A percentile compares a stretch with the other conserved stretches of the same genome.
Evolutionary conservation across 2,113 vertebrate genomes (phyloP).

Genomic region (Cyprinodon brontotheroides): DNA sequence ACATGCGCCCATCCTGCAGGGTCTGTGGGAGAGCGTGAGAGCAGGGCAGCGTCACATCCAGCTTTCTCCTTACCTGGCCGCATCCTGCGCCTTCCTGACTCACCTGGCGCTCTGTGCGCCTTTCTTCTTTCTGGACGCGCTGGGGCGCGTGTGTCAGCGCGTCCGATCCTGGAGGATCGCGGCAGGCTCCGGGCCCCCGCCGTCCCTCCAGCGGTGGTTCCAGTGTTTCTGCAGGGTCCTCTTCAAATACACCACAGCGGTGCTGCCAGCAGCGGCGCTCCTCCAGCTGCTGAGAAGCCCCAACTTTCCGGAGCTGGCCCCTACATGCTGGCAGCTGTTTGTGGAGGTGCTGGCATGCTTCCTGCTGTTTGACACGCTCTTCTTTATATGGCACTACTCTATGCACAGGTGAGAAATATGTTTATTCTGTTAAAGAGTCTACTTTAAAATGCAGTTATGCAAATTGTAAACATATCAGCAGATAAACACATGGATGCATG

Average conservation of each 20-base stretch:
- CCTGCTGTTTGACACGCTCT: slow-evolving; percentile 77
- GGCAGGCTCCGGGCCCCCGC: slow-evolving; percentile 18
- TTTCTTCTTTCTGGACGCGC: slow-evolving; percentile 70
- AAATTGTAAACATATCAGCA: too few species aligned
- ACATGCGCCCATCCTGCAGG: slow-evolving; percentile 56
- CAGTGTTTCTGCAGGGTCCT: slow-evolving; percentile 61
- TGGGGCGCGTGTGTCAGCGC: slow-evolving; percentile 39
- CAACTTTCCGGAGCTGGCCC: slow-evolving; percentile 51
- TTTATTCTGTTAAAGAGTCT: neutral
- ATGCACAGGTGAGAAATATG: slow-evolving; percentile 73
- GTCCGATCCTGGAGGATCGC: slow-evolving; percentile 66
- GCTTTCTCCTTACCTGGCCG: slow-evolving; percentile 56
- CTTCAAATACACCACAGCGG: slow-evolving; percentile 48
- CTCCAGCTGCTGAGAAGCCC: slow-evolving; percentile 40
- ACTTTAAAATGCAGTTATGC: neutral
- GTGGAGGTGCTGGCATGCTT: slow-evolving; percentile 64
- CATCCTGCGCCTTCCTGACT: slow-evolving; percentile 56
- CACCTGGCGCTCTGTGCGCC: slow-evolving; percentile 72
- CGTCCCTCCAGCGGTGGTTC: slow-evolving; percentile 40
- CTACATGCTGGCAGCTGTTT: slow-evolving; percentile 57
- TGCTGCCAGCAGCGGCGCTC: slow-evolving; percentile 67
- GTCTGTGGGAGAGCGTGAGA: slow-evolving; percentile 65
- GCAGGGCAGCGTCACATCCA: slow-evolving; percentile 27
- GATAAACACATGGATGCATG: too few species aligned
- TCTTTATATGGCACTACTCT: slow-evolving; percentile 70